Evolutionary conservation across 2,113 vertebrate species (phyloP), one percentile per base, ranked within the genome.

Genomic region (Dasypus novemcinctus): DNA sequence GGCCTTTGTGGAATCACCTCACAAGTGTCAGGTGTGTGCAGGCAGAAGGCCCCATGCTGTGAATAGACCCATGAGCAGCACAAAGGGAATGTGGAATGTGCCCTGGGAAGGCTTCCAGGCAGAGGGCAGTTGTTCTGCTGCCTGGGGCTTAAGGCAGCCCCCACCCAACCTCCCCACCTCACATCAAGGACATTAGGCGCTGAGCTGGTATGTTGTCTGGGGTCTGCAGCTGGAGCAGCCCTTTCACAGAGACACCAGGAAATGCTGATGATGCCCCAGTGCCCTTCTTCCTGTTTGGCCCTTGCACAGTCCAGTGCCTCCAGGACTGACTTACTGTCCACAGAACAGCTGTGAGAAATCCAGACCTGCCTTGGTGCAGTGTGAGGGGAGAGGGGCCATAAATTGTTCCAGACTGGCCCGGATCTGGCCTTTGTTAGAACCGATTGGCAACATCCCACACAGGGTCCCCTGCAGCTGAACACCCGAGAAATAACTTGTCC

Each of bases 11-110:
- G 88, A 81, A 81, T 91, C 84, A 78, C 59, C 63, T 72, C 41
- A 29, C 79, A 36, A 46, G 79, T 31, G 88, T 59, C 94, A 95
- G 96, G 92, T 87, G 87, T 72, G 90, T 66, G 79, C 6, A 3
- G 43, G 49, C 57, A 90, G 90, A 8, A 59, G 74, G n/a, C 29
- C 46, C 41, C 23, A 43, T 76, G 52, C 92, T 71, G 18, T 29
- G 57, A 85, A 79, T 21, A 80, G 75, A 57, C 14, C 29, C 57
- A 1, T 31, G 21, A 0, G 4, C 72, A 38, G 87, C 52, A 20
- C 83, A 54, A 4, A 84, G 74, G 74, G 76, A 63, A n/a, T 63
- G 64, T 84, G 81, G 96, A n/a, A 52, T 69, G 46, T 21, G 11
- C 41, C 90, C 63, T 5, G 3, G 90, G 25, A 89, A 38, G 80